phyloP scores from a whole-genome alignment of 2,113 vertebrate species.

The Equus przewalskii region DNA sequence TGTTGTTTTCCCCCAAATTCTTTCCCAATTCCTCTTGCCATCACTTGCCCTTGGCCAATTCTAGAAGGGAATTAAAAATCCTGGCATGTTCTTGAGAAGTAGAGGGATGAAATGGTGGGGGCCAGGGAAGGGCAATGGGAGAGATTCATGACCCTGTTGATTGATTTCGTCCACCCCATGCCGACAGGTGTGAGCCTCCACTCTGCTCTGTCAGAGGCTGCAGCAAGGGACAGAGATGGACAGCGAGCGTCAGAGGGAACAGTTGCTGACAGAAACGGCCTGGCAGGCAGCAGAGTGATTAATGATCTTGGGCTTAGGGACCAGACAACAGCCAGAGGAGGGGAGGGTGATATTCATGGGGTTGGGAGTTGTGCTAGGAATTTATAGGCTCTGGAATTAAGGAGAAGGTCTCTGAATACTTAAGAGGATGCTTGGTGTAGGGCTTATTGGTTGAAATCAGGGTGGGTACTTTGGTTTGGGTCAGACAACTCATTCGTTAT shows the following conservation, averaged over 20 bases:
- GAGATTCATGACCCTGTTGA: not conserved
- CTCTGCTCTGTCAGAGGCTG: not conserved
- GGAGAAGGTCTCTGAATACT: slow-evolving; percentile 16
- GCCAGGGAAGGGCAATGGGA: not conserved
- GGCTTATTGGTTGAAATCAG: not conserved
- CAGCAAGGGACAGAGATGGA: not conserved
- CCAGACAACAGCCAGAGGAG: not conserved
- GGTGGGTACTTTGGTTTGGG: not conserved
- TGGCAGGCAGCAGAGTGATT: slow-evolving; percentile 53
- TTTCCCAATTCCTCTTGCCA: not conserved
- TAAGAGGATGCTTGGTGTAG: not conserved
- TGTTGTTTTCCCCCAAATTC: not conserved
- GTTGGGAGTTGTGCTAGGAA: slow-evolving; percentile 39
- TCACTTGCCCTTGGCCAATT: not conserved
- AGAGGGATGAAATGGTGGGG: not conserved
- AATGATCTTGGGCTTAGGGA: slow-evolving; percentile 29
- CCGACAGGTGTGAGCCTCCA: not conserved
- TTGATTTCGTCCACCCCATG: not conserved
- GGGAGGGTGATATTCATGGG: not conserved
- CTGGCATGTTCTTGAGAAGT: not conserved
- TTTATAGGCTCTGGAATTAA: slow-evolving; percentile 48
- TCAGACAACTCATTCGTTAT: not conserved
- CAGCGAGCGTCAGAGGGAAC: not conserved
- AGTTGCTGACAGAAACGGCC: not conserved
- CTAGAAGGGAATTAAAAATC: not conserved